These are phyloP conservation scores for Mylabris sibirica DNA, from an alignment of 2,888 invertebrate species.

Conservation along the genomic window DNA sequence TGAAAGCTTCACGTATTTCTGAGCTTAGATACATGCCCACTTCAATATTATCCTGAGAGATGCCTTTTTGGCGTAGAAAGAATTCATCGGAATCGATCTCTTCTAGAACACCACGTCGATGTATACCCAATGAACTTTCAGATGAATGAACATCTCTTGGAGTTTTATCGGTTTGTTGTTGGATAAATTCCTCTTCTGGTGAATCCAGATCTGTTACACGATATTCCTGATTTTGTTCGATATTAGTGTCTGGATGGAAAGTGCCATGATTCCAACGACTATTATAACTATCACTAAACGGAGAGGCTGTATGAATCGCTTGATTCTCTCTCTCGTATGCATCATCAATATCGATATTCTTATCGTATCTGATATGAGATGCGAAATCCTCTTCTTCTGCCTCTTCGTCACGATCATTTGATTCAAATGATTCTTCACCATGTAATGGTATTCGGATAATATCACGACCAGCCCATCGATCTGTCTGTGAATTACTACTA, in stretches of 20 bases:
- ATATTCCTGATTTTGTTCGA: slow-evolving; percentile 30
- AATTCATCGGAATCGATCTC: slow-evolving; percentile 90
- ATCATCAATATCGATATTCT: slow-evolving; percentile 61
- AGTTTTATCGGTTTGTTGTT: slow-evolving; percentile 55
- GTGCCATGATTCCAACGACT: slow-evolving; percentile 59
- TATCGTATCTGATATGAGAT: slow-evolving; percentile 57
- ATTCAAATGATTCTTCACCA: slow-evolving; percentile 55
- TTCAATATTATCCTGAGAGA: slow-evolving; percentile 83
- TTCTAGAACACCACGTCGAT: slow-evolving; percentile 75
- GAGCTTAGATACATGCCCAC: slow-evolving; percentile 78
- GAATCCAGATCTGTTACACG: slow-evolving; percentile 51
- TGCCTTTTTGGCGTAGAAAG: slow-evolving; percentile 81
- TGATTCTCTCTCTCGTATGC: slow-evolving; percentile 65
- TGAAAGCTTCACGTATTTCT: slow-evolving; percentile 82
- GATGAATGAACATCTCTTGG: slow-evolving; percentile 68
- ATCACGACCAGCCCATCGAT: slow-evolving; percentile 44
- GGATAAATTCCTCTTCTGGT: slow-evolving; percentile 54
- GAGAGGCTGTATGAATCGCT: slow-evolving; percentile 61
- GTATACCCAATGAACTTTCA: slow-evolving; percentile 66
- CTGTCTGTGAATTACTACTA: slow-evolving; percentile 21
- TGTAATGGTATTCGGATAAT: slow-evolving; percentile 56
- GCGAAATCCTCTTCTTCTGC: slow-evolving; percentile 34
- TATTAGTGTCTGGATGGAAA: slow-evolving; percentile 49
- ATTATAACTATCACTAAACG: slow-evolving; percentile 52
- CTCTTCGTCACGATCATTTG: slow-evolving; percentile 40